Evolutionary conservation across 2,797 vertebrate species (phyloP), one percentile per base, ranked within the genome.

Genomic region (Cyclura pinguis): DNA sequence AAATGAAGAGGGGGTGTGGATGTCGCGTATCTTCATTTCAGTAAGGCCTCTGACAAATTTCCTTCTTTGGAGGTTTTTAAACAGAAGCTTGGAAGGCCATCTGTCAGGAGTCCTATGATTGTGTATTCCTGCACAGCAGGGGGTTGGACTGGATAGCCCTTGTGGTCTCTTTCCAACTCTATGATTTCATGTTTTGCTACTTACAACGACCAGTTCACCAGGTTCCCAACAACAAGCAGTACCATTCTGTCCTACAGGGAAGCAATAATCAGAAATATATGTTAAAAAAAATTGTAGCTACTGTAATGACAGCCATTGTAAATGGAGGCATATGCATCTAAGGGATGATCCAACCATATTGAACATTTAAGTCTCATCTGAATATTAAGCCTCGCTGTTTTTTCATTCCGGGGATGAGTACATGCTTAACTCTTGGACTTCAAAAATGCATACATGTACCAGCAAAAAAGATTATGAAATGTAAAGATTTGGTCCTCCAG

Each of bases 201-300:
- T 98, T 95, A 98, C 98, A 98, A 97, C 81, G 97, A 98, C 97
- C 97, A 98, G 95, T 98, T 98, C 87, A 98, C 96, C 86, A 98
- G 91, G 85, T 98, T 98, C 73, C 97, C 98, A 92, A 97, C 92
- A 62, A 98, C 90, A 5, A 98, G 98, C 92, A 98, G 93, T 90
- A 97, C 96, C 97, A 98, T 98, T 94, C 98, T 97, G 94, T 98
- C 98, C 98, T 98, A 93, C 42, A 92, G 90, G 95, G 90, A 93
- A 86, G 94, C 20, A 84, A 80, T 14, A 8, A 82, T 6, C 12
- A 78, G 62, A 78, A 35, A 67, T 7, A 3, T 5, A 4, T 18
- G 20, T 42, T 47, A 14, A 64, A n/a, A 84, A 84, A 22, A 62
- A 69, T 13, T 13, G 64, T 29, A 69, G 29, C 6, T 9, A 32